phyloP scores from a whole-genome alignment of 1,140 invertebrate species.

The Diorhabda elongata region DNA sequence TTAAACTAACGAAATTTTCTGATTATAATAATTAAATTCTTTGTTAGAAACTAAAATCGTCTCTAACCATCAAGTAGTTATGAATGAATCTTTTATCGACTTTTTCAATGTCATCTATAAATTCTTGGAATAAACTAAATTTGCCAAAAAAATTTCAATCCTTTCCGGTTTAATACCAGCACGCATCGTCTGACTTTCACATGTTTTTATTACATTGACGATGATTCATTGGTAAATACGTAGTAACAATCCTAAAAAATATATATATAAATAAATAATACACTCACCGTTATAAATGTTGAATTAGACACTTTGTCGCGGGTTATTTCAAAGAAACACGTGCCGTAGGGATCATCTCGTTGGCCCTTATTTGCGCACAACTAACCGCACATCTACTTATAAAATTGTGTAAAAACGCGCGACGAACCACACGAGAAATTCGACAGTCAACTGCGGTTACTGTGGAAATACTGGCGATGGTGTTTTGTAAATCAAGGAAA shows the following conservation, averaged over 20 bases:
- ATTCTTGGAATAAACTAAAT: constrained; percentile 5
- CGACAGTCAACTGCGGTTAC: constrained; percentile 20
- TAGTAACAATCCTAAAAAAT: constrained; percentile 4
- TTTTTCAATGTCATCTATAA: constrained; percentile 9
- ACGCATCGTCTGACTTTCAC: constrained; percentile 20
- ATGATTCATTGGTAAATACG: constrained; percentile 23
- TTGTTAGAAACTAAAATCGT: too few species aligned
- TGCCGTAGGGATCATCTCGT: not conserved
- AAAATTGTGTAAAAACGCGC: constrained; percentile 7
- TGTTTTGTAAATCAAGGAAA: constrained; percentile 15
- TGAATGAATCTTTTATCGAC: too few species aligned
- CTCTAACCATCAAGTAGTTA: too few species aligned
- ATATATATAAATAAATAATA: not conserved
- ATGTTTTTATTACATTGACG: constrained; percentile 15
- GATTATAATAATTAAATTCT: too few species aligned
- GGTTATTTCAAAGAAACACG: not conserved
- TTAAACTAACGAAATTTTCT: too few species aligned
- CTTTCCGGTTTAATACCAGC: constrained; percentile 18
- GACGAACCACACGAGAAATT: constrained; percentile 18
- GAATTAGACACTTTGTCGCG: not conserved
- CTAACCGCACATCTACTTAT: constrained; percentile 5
- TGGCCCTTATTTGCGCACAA: constrained; percentile 14
- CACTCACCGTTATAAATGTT: not conserved
- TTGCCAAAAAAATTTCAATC: constrained; percentile 16
- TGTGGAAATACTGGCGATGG: constrained; percentile 17